phyloP scores from a whole-genome alignment of 1,140 invertebrate genomes.

The Pachyrhynchus sulphureomaculatus region DNA sequence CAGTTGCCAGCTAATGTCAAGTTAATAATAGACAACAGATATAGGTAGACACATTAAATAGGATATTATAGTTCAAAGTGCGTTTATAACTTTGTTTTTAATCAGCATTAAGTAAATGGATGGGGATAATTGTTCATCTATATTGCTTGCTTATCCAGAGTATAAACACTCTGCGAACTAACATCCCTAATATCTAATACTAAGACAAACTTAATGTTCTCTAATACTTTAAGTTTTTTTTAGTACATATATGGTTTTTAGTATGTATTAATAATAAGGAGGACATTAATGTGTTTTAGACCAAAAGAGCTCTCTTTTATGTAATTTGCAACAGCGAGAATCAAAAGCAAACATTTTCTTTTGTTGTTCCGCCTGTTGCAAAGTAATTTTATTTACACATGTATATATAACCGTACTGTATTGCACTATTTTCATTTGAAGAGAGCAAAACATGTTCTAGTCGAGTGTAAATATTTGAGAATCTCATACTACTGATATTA shows the following conservation, averaged over 20 bases:
- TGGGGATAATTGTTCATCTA: too few relatives aligned
- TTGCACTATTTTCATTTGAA: constrained; percentile 19
- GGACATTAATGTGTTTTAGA: neutral
- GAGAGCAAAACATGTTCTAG: constrained; percentile 46
- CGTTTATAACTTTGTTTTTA: too few relatives aligned
- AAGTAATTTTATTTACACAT: constrained; percentile 14
- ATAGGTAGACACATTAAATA: too few relatives aligned
- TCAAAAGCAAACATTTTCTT: neutral
- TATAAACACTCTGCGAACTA: constrained; percentile 30
- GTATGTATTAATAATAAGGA: neutral
- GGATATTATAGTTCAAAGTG: too few relatives aligned
- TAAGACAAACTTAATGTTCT: constrained; percentile 30
- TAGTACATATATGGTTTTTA: constrained; percentile 1
- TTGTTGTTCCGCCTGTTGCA: neutral
- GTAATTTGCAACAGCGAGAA: neutral
- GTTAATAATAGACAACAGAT: too few relatives aligned
- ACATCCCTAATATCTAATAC: constrained; percentile 21
- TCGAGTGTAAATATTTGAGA: constrained; percentile 49
- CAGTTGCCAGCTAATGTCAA: too few relatives aligned
- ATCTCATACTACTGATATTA: constrained; percentile 46
- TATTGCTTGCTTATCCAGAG: too few relatives aligned
- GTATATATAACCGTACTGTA: constrained; percentile 16
- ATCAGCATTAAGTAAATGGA: too few relatives aligned
- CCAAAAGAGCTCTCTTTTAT: neutral
- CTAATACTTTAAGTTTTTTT: constrained; percentile 10